Evolutionary conservation across 2,113 vertebrate genomes (phyloP), one percentile per base, ranked within the genome.

Genomic region (Ictidomys tridecemlineatus): DNA sequence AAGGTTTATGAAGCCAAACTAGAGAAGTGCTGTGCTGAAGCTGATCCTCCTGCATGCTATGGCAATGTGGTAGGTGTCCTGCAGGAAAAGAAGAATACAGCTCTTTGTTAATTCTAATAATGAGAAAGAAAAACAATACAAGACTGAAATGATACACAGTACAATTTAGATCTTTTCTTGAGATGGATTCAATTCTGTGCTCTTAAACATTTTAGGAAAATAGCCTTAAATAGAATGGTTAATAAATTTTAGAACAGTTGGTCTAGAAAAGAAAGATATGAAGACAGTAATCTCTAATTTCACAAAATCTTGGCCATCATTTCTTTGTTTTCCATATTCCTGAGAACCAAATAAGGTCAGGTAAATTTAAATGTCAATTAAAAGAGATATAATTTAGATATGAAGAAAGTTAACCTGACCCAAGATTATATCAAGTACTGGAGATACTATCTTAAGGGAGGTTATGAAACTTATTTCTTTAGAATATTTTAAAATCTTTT

Each of bases 11-110:
- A 99, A 98, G 3, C 10, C 51, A 94, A 96, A 3, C 89, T 99
- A 95, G 94, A 98, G 0, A 98, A 97, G 34, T 99, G 98, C 98
- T 99, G 99, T 90, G 97, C 98, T 26, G 69, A 94, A 1, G 98
- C 79, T 7, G 97, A 98, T 16, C 92, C 98, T 42, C 72, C n/a
- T 0, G 80, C 95, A 0, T 99, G 99, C 96, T 97, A 97, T 0
- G 74, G 28, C 72, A 76, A 94, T 0, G 98, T 97, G 97, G 99
- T 99, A 97, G 37, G 98, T 97, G 95, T 95, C 90, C n/a, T 51
- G 8, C 14, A 53, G 20, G 48, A 42, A 74, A 78, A 89, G 53
- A 30, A 58, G 56, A 22, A 26, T 18, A 30, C 1, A 13, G 39
- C 3, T 2, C 42, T 77, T 91, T 39, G 24, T 28, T 26, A 30